Evolutionary conservation across 1,140 invertebrate genomes (phyloP), one percentile per base, ranked within the genome.

Genomic region (Geopemphigus sp.): DNA sequence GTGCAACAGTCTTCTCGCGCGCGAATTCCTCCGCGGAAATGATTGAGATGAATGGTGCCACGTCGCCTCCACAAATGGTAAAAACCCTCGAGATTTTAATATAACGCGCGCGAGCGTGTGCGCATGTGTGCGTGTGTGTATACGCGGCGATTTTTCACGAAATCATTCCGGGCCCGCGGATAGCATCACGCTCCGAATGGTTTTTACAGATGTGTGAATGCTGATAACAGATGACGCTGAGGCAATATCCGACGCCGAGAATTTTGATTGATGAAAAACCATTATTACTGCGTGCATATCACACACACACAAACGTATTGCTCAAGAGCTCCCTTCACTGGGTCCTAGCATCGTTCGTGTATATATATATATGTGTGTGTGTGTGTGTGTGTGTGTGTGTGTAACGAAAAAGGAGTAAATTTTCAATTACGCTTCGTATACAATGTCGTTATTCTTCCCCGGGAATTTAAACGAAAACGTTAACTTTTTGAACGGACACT

Each of bases 31-130:
- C 57, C 74, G 74, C 74, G 74, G 57, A 78, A 78, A 78, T 78
- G 74, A 78, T 78, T 78, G 74, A 78, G 74, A 78, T 63, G 74
- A 78, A 78, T 78, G 74, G 73, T 76, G 39, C 56, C 73, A 76
- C 73, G 73, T 76, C 73, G 73, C 17, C 73, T 76, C 56, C 73
- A 59, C 73, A 59, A 47, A 74, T 59, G 24, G 72, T 22, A 24
- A 76, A 76, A 59, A 47, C 56, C 54, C 73, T 59, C 29, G 22
- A 12, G 73, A 78, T 78, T 78, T 78, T 78, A 78, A 78, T 78
- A 78, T 45, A 78, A 63, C 57, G 57, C 24, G 22, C 15, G n/a
- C n/a, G 22, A 17, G 19, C 32, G n/a, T 11, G 24, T 10, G 24
- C 14, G 50, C 29, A 61, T n/a, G n/a, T n/a, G n/a, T n/a, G 39